These are phyloP conservation scores for Lucinisca nassula DNA, from an alignment of 2,888 invertebrate species.

Conservation along the genomic window DNA sequence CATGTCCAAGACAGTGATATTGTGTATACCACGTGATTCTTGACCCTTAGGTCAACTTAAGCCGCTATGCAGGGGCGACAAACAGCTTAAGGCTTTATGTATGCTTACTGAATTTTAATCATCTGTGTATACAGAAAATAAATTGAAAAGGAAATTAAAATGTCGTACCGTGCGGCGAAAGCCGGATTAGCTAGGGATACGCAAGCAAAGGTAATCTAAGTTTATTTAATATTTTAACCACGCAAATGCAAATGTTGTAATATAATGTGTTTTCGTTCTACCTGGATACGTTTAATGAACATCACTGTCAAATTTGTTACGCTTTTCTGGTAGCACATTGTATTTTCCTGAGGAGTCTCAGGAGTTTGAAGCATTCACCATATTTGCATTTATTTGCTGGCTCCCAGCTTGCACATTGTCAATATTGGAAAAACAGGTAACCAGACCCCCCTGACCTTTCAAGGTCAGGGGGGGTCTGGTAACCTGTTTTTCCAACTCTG, in stretches of 20 bases:
- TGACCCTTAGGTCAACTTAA: background rate
- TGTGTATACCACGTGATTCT: background rate
- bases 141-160: slow-evolving; percentile 20
- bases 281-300: background rate
- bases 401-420: too few species aligned
- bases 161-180: slow-evolving; percentile 92
- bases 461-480: too few species aligned
- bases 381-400: too few species aligned
- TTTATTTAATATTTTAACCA: background rate
- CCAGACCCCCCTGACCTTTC: too few species aligned
- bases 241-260: background rate
- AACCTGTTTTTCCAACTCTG: too few species aligned
- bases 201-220: slow-evolving; percentile 94
- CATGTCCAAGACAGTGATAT: background rate
- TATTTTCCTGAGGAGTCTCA: too few species aligned
- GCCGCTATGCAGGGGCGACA: background rate
- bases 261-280: background rate
- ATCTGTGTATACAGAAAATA: background rate
- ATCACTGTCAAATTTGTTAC: too few species aligned
- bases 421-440: too few species aligned
- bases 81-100: background rate
- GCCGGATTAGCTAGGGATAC: slow-evolving; percentile 99
- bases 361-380: too few species aligned
- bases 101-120: background rate
- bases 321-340: too few species aligned